A percentile compares a stretch with the other conserved stretches of the same genome.
These are phyloP conservation scores for Colistium nudipinnis DNA, from an alignment of 2,113 vertebrate genomes.

Conservation along the genomic window DNA sequence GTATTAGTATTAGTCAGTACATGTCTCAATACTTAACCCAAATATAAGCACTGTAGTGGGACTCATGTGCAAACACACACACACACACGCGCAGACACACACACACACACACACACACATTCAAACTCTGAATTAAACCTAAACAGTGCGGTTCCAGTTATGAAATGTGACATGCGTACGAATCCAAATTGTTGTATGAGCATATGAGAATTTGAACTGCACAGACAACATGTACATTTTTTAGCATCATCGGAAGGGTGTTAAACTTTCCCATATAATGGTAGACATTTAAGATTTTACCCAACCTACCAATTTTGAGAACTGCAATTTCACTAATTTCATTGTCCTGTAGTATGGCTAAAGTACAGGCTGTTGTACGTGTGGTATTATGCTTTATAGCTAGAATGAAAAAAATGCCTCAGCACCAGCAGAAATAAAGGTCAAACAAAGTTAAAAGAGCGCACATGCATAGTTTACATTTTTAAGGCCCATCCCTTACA, in stretches of 20 bases:
- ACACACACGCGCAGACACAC: conserved; percentile 7
- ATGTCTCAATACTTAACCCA: conserved; percentile 63
- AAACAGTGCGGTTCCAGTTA: background rate
- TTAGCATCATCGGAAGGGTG: conserved; percentile 30
- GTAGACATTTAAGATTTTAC: conserved; percentile 37
- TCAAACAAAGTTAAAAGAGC: conserved; percentile 28
- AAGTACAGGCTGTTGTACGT: conserved; percentile 41
- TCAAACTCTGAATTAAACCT: conserved; percentile 1
- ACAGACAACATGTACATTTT: conserved; percentile 29
- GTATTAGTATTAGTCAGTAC: conserved; percentile 68
- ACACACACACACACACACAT: conserved; percentile 5
- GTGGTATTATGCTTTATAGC: conserved; percentile 9
- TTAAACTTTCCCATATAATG: conserved; percentile 59
- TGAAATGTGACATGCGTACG: conserved; percentile 6
- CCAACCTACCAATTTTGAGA: conserved; percentile 63
- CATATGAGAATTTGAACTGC: conserved; percentile 2
- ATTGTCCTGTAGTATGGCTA: conserved; percentile 39
- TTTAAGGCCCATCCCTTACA: conserved; percentile 13
- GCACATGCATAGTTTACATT: conserved; percentile 17
- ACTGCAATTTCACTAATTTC: conserved; percentile 54
- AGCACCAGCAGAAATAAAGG: conserved; percentile 9
- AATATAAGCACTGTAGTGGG: conserved; percentile 40
- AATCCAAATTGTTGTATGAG: background rate
- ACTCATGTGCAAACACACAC: conserved; percentile 11
- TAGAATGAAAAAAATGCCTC: background rate